A percentile compares a stretch with the other conserved stretches of the same genome.
Evolutionary conservation across 2,113 vertebrate species (phyloP).

Genomic region (Rhinolophus ferrumequinum): DNA sequence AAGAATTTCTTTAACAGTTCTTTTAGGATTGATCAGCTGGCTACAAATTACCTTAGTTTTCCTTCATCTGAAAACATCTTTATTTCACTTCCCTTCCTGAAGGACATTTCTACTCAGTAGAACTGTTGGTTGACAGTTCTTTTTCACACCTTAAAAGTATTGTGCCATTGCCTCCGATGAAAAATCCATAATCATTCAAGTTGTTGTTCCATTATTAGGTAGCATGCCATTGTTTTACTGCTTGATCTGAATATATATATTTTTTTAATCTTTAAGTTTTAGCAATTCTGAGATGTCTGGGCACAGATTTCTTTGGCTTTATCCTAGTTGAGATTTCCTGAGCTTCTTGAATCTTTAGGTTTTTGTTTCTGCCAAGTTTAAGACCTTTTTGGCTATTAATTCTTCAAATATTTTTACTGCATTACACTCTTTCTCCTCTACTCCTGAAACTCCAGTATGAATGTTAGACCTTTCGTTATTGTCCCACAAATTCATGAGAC

Average conservation of each 20-base stretch:
- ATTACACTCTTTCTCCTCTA: not conserved
- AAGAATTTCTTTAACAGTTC: not conserved
- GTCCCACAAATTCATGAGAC: not conserved
- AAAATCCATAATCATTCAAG: not conserved
- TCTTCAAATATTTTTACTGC: not conserved
- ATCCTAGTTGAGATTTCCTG: not conserved
- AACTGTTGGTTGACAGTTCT: not conserved
- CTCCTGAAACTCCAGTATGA: not conserved
- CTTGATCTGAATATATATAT: not conserved
- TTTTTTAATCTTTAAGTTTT: not conserved
- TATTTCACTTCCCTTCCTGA: not conserved
- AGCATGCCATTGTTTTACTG: not conserved
- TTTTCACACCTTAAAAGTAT: not conserved
- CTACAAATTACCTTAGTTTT: not conserved
- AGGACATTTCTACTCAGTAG: not conserved
- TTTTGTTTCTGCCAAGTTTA: not conserved
- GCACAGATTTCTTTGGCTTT: not conserved
- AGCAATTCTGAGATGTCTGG: not conserved
- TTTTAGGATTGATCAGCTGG: not conserved
- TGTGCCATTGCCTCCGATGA: not conserved
- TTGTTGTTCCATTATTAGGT: not conserved
- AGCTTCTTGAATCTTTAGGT: not conserved
- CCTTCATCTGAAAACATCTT: not conserved
- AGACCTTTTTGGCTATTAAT: not conserved
- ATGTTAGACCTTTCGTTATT: not conserved